Base-by-base conservation (phyloP, 2,113 vertebrate species). In the Tursiops truncatus region DNA sequence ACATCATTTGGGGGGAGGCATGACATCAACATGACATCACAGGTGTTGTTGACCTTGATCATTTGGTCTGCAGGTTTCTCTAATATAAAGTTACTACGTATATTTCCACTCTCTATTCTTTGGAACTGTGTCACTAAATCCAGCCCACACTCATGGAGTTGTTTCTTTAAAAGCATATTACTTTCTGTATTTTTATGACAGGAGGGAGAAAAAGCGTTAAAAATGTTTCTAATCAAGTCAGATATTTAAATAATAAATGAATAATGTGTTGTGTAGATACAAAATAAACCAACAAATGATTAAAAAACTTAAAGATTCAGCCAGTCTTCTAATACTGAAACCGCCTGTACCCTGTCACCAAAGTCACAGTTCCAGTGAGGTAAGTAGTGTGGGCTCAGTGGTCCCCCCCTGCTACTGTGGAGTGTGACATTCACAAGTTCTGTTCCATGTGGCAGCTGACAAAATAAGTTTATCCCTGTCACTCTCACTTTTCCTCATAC, bases 201-300 rank as follows among this genome's bases (percentile, higher is more conserved):
- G 94, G 83, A 92, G 79, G 93, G 76, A 95, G 88, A 93, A 87
- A 88, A 80, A 92, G 81, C 95, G 86, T 97, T 97, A 95, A 96
- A 83, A 97, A 1, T 36, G 94, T 97, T 98, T 97, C 96, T 98
- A 94, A 97, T 93, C 87, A 97, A 96, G 95, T 98, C 83, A 95
- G n/a, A 65, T 97, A 97, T 97, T 98, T 97, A 98, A 97, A 92
- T 95, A 96, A 97, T 70, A 91, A 62, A 96, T 97, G 98, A 97
- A 98, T 98, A 97, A 98, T 98, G 98, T 98, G 98, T 97, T 97
- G 97, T 94, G 93, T 98, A 98, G 98, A 98, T 98, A 98, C 97
- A 98, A 98, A 93, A 21, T 98, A 98, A 99, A 98, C 97, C 98
- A 98, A 98, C 98, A 98, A 98, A 97, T 95, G 21, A 96, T 97